Evolutionary conservation across 2,113 vertebrate species (phyloP).

Genomic region (Grus americana): DNA sequence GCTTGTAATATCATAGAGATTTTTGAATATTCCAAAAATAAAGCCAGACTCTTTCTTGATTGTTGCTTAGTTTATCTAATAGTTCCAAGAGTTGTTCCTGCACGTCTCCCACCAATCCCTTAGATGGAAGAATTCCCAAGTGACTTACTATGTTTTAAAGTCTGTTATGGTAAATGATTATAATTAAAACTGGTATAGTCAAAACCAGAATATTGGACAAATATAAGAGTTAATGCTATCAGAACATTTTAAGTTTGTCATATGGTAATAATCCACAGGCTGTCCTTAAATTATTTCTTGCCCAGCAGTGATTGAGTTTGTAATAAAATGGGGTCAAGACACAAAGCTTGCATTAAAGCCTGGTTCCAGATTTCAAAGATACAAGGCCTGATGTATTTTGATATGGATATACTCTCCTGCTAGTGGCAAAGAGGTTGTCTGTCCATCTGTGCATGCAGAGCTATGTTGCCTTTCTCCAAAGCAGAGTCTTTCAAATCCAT

Average conservation of each 20-base stretch:
- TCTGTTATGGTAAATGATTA: not conserved
- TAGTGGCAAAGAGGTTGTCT: not conserved
- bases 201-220: not conserved
- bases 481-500: not conserved
- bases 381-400: not conserved
- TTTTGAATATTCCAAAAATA: not conserved
- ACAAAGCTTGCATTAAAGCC: not conserved
- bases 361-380: not conserved
- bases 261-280: not conserved
- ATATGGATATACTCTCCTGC: not conserved
- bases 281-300: not conserved
- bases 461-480: not conserved
- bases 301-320: not conserved
- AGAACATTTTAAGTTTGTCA: not conserved
- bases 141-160: not conserved
- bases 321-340: not conserved
- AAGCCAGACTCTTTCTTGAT: not conserved
- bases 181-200: not conserved
- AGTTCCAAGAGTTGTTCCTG: not conserved
- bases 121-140: not conserved
- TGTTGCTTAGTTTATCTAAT: not conserved
- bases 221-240: not conserved
- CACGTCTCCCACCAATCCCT: not conserved
- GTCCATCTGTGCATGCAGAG: not conserved
- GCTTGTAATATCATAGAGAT: not conserved